Base-by-base conservation (phyloP, 2,888 invertebrate genomes). In the Malthinus seriepunctatus region DNA sequence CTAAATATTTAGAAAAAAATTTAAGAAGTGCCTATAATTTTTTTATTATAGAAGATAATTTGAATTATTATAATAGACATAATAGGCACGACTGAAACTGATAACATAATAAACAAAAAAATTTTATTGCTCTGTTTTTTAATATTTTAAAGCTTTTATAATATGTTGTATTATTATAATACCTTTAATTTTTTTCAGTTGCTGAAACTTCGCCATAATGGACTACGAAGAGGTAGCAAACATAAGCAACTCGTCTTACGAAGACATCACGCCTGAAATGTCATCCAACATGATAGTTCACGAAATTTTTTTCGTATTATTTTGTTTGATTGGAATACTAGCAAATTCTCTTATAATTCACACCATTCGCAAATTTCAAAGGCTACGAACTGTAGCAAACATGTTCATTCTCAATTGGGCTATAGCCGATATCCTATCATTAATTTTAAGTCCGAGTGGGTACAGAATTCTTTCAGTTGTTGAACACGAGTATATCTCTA, bases 401-500 rank as follows among this genome's bases (percentile, higher is more conserved):
- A 38, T 56, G 23, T 51, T 45, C 8, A 10, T 50, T 6, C 45
- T 42, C 8, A 56, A 51, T 31, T 50, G 56, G 56, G 50, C 56
- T 6, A 37, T 56, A 23, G 51, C 56, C 7, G 51, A 51, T 31
- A 31, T 51, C 9, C 11, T 31, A 3, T 51, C 44, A 9, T 35
- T 46, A 8, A 14, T 38, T 31, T 6, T 45, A 23, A 32, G n/a
- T 8, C 46, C 51, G 15, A 56, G 38, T 32, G 32, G 38, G 15
- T 54, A 32, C 32, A 8, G 8, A 32, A 32, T 51, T 10, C 3
- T 51, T 23, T 10, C 32, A 5, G 31, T 32, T 11, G 3, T 38
- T 12, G 39, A 39, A 12, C 32, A 51, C n/a, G n/a, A 35, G 8
- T 1, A 14, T 15, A 1, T 10, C n/a, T 31, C 37, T 7, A 50